Conservation (phyloP, 2,797 vertebrate genomes). For the Brachyrhaphis roseni region DNA sequence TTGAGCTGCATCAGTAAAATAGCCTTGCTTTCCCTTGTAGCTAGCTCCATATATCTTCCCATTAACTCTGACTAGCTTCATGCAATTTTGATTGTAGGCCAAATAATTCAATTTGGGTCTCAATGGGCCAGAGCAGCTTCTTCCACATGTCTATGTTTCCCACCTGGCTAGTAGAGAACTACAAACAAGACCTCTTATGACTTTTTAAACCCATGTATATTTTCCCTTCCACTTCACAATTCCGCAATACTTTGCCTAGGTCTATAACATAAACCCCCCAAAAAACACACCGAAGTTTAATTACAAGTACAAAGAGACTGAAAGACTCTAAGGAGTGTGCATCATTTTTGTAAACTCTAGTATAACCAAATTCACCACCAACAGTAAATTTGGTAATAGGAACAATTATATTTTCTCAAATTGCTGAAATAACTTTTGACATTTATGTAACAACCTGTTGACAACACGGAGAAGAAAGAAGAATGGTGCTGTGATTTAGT, state of each 20-base stretch:
- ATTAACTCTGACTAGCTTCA: neutral
- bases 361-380: neutral
- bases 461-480: slow-evolving; percentile 11
- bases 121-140: neutral
- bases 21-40: neutral
- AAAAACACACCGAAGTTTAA: neutral
- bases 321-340: neutral
- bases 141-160: neutral
- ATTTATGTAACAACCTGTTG: slow-evolving; percentile 20
- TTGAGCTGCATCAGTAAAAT: neutral
- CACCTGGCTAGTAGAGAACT: neutral
- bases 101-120: neutral
- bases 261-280: neutral
- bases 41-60: neutral
- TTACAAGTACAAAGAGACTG: no score
- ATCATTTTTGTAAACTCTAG: neutral
- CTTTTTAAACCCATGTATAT: neutral
- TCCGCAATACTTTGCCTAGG: neutral
- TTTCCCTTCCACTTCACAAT: neutral
- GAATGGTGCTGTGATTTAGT: slow-evolving; percentile 50
- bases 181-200: neutral
- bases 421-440: neutral
- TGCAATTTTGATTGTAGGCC: neutral
- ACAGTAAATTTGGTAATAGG: neutral
- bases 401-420: neutral